phyloP scores from a whole-genome alignment of 2,113 vertebrate species.

The Tachysurus vachellii region DNA sequence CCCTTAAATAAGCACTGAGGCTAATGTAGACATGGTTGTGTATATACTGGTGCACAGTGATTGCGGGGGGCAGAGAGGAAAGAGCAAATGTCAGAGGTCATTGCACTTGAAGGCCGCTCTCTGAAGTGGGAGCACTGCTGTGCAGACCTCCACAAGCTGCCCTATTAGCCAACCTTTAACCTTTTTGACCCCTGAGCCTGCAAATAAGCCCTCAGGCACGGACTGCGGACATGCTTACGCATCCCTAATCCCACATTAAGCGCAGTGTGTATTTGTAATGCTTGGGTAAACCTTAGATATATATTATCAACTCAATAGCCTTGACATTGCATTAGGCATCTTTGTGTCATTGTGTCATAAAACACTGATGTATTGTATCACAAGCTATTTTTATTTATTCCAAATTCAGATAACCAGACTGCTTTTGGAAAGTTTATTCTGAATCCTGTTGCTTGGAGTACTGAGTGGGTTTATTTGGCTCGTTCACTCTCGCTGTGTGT shows the following conservation, averaged over 20 bases:
- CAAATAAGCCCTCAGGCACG: conserved; percentile 59
- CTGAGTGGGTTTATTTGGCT: background rate
- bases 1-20: conserved; percentile 42
- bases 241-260: conserved; percentile 57
- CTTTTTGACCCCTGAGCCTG: conserved; percentile 50
- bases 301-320: conserved; percentile 11
- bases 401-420: conserved; percentile 7
- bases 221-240: conserved; percentile 62
- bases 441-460: background rate
- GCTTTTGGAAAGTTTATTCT: background rate
- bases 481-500: background rate
- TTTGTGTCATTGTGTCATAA: background rate
- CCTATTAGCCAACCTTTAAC: conserved; percentile 75
- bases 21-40: conserved; percentile 56
- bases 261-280: conserved; percentile 33
- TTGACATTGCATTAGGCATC: conserved; percentile 6
- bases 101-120: conserved; percentile 62
- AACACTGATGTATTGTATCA: background rate
- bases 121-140: conserved; percentile 53
- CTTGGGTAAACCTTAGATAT: conserved; percentile 1
- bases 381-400: background rate
- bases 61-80: conserved; percentile 47
- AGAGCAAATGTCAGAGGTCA: conserved; percentile 61
- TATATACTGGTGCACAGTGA: conserved; percentile 38
- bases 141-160: conserved; percentile 63